These are phyloP conservation scores for Aricia artaxerxes DNA, from an alignment of 2,888 invertebrate genomes.

Conservation along the genomic window DNA sequence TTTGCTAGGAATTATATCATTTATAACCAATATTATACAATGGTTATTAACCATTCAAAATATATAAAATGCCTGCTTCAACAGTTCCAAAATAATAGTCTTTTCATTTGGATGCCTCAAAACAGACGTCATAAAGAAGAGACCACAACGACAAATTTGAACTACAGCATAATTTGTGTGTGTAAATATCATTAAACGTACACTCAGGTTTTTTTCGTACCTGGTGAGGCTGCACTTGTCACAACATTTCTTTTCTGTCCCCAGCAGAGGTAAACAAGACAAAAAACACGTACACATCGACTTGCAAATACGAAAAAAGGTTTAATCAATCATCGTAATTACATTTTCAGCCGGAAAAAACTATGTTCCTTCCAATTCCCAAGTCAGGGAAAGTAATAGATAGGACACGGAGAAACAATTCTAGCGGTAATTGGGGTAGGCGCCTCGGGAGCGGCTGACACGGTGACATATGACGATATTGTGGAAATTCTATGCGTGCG, in stretches of 20 bases:
- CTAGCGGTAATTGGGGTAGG: conserved; percentile 69
- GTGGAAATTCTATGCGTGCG: conserved; percentile 64
- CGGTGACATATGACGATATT: conserved; percentile 72
- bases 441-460: conserved; percentile 63
- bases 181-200: too few relatives aligned
- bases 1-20: too few relatives aligned
- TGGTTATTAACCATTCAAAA: too few relatives aligned
- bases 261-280: neutral
- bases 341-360: conserved; percentile 47
- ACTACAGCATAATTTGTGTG: too few relatives aligned
- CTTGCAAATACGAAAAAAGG: conserved; percentile 27
- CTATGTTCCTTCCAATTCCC: conserved; percentile 68
- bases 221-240: neutral
- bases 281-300: neutral
- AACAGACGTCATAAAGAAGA: too few relatives aligned
- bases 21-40: too few relatives aligned
- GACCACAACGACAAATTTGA: too few relatives aligned
- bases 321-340: conserved; percentile 64
- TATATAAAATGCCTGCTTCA: too few relatives aligned
- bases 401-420: conserved; percentile 68
- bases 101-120: too few relatives aligned
- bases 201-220: too few relatives aligned
- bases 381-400: conserved; percentile 66
- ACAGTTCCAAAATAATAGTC: too few relatives aligned
- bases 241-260: neutral